Conservation (phyloP, 2,113 vertebrate genomes). For the human (Homo sapiens) region GRCh38 chr13:45819001-45819500, state of each 20-base stretch:
- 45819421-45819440: background rate
- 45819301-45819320: background rate
- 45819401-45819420: too few species aligned
- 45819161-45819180: background rate
- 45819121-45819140: rapidly evolving
- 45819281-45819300: background rate
- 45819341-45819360: background rate
- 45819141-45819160: background rate
- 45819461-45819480: background rate
- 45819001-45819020: background rate
- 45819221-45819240: background rate
- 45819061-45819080: background rate
- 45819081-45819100: background rate
- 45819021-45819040: background rate
- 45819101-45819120: background rate
- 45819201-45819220: background rate
- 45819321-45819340: background rate
- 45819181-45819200: too few species aligned
- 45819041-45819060: background rate
- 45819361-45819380: background rate
- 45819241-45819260: background rate
- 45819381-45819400: background rate
- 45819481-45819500: background rate
- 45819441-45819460: rapidly evolving
- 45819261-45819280: background rate